phyloP scores from a whole-genome alignment of 2,888 invertebrate genomes.

The Clepsis dumicolana region DNA sequence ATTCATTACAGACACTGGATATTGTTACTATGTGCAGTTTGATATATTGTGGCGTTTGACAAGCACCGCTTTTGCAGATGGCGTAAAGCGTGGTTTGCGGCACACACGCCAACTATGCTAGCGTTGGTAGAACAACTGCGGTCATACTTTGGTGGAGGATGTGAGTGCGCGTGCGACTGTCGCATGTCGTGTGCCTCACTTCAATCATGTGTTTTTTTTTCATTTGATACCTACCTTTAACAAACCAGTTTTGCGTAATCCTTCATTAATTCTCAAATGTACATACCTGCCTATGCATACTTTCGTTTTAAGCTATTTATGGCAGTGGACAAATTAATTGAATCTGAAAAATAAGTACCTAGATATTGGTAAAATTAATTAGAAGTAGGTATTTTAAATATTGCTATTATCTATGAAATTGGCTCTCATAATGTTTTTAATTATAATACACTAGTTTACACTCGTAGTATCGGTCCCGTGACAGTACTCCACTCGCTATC shows the following conservation, averaged over 20 bases:
- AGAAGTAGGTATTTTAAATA: too few relatives aligned
- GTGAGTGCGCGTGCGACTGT: slow-evolving; percentile 76
- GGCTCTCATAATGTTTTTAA: too few relatives aligned
- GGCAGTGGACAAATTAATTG: too few relatives aligned
- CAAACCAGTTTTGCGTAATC: slow-evolving; percentile 36
- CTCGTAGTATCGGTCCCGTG: too few relatives aligned
- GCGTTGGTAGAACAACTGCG: slow-evolving; percentile 85
- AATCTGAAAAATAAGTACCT: too few relatives aligned
- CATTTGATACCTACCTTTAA: slow-evolving; percentile 27
- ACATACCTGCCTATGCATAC: slow-evolving; percentile 11
- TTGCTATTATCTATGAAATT: too few relatives aligned
- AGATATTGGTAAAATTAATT: too few relatives aligned
- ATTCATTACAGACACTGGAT: neutral
- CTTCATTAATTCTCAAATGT: slow-evolving; percentile 19
- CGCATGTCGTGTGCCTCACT: slow-evolving; percentile 50
- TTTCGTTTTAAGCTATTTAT: slow-evolving; percentile 12
- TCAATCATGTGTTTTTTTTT: slow-evolving; percentile 23
- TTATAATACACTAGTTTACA: too few relatives aligned
- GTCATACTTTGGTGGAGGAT: slow-evolving; percentile 84
- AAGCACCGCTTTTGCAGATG: slow-evolving; percentile 80
- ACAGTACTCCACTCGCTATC: too few relatives aligned
- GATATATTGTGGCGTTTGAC: slow-evolving; percentile 54
- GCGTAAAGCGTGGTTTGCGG: slow-evolving; percentile 79
- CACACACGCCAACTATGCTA: slow-evolving; percentile 82
- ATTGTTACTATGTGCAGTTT: slow-evolving; percentile 26